Evolutionary conservation across 1,140 invertebrate genomes (phyloP), one percentile per base, ranked within the genome.

Genomic region (Hyles vespertilio): DNA sequence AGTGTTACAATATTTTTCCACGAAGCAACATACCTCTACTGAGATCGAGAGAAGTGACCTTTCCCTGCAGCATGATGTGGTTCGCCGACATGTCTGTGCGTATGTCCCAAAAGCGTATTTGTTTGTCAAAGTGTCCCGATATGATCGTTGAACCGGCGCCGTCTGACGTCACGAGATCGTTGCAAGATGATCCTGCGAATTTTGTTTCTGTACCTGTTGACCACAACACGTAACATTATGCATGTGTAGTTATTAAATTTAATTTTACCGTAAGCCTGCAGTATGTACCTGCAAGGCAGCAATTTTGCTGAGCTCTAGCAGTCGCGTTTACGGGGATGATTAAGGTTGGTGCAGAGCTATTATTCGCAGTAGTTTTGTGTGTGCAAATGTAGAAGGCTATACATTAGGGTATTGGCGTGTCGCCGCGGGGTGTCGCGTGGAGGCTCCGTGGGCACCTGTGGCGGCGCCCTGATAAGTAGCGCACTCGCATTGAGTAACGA

Each of bases 61-160:
- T 97, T 48, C 96, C 98, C 79, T 97, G 95, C 22, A 99, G 91
- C 47, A 95, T 78, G 61, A 99, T 95, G 83, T 98, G 95, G 79
- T 96, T 94, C 45, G 93, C 92, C 61, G 92, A 93, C 59, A 92
- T 92, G 69, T 95, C 94, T 2, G 94, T 94, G 72, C 98, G 92
- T 61, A 94, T 94, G 78, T 99, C 98, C 98, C 98, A 99, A 87
- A 99, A 99, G 45, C 98, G 92, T 72, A 99, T 96, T 70, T 93
- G 94, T 87, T 98, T 99, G 90, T 99, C 98, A 89, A 97, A 99
- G 91, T 99, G 98, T 10, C 97, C 98, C 70, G 97, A 98, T 62
- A 99, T 97, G 63, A 99, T 96, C 32, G 94, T 96, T 9, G 95
- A 95, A n/a, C 96, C 97, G 2, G 95, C 92, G 46, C 94, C 93